Evolutionary conservation across 2,888 invertebrate genomes (phyloP), one percentile per base, ranked within the genome.

Genomic region (Netelia inedita): DNA sequence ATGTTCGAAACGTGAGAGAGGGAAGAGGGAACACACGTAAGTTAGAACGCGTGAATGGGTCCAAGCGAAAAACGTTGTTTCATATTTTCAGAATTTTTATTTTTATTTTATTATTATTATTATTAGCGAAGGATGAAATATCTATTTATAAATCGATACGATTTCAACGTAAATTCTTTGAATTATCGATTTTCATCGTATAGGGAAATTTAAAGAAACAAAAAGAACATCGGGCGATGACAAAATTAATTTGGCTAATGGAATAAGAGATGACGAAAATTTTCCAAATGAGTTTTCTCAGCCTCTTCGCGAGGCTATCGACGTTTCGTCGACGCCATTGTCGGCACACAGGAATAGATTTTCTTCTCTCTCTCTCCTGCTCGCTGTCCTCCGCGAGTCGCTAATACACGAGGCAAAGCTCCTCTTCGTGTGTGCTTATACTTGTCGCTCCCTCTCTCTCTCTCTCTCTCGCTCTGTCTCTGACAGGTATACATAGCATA

Each of bases 281-380:
- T 72, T 59, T 79, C 65, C 19, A 78, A 73, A 81, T 46, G 78
- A 79, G 73, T 81, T 80, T 86, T 71, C 73, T 65, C 72, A 68
- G 43, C 74, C 73, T 86, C 74, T 85, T 57, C 71, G 35, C 63
- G 63, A 55, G 79, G 23, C 85, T 87, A 89, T 88, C 84, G 90
- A 88, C 87, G 86, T 82, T 84, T 74, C 82, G 87, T 85, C 86
- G 89, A 86, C 89, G 88, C 87, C 86, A 85, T 83, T 87, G 86
- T 81, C 83, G 84, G 75, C 83, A 55, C 61, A 43, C 86, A 82
- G 82, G 87, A 90, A 90, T 90, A 90, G 88, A 89, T 85, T 85
- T 76, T 78, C 72, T 55, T 79, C 68, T 35, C 69, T 50, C 59
- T 85, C 79, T 28, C 28, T 5, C 28, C 5, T 28, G 28, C 28